Percentiles rank a stretch among this genome's conserved stretches.
Evolutionary conservation across 2,113 vertebrate genomes (phyloP).

Genomic region (Strix aluco): DNA sequence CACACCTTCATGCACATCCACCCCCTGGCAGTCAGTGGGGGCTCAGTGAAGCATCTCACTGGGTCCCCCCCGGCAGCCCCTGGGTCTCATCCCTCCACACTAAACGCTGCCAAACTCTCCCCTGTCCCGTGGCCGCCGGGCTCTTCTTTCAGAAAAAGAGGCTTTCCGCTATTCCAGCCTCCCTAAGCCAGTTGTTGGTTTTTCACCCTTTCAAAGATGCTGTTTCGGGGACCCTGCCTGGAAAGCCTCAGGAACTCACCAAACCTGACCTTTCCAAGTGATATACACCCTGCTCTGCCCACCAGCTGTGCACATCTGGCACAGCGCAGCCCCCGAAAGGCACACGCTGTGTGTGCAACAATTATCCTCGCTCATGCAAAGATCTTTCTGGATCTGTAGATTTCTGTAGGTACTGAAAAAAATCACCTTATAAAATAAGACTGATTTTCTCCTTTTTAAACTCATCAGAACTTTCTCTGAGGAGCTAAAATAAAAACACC

Average conservation of each 20-base stretch:
- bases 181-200: background rate
- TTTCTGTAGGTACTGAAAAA: background rate
- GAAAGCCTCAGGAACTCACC: background rate
- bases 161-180: background rate
- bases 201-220: background rate
- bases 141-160: background rate
- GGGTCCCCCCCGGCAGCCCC: background rate
- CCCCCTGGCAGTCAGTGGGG: fast-evolving
- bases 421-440: background rate
- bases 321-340: background rate
- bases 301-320: background rate
- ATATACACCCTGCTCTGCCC: background rate
- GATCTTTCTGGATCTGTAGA: background rate
- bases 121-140: fast-evolving
- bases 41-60: background rate
- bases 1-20: background rate
- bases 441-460: background rate
- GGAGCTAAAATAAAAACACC: background rate
- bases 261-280: background rate
- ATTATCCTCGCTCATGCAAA: background rate
- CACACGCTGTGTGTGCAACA: fast-evolving
- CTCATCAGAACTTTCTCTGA: background rate
- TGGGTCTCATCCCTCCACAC: background rate
- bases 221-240: background rate
- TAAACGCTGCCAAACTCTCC: background rate